Conservation (phyloP, 2,113 vertebrate species). For the Syngnathus floridae region DNA sequence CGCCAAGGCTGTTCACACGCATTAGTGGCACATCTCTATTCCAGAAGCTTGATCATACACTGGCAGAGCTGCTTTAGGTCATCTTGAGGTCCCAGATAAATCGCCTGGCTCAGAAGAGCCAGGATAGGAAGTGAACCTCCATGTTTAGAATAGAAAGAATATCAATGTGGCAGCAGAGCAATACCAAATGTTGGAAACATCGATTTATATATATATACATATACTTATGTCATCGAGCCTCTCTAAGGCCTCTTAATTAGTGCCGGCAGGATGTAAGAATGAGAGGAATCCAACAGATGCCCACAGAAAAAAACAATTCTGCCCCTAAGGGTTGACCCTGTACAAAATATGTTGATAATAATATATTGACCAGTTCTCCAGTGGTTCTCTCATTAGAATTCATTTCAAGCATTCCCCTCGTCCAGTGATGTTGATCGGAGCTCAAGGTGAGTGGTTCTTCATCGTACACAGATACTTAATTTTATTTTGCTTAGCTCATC, state of each 20-base stretch:
- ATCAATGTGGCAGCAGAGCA: conserved; percentile 52
- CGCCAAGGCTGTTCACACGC: conserved; percentile 45
- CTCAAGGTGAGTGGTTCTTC: too few species aligned
- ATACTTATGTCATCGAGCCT: conserved; percentile 47
- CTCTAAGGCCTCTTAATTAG: conserved; percentile 49
- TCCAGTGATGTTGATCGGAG: too few species aligned
- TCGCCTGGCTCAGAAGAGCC: conserved; percentile 32
- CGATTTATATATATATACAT: conserved; percentile 36
- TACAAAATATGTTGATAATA: background rate
- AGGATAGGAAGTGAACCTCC: conserved; percentile 46
- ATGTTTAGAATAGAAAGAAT: conserved; percentile 58
- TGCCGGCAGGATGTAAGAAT: conserved; percentile 25
- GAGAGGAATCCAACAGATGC: conserved; percentile 28
- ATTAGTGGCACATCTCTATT: conserved; percentile 58
- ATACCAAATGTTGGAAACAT: conserved; percentile 53
- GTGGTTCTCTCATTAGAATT: too few species aligned
- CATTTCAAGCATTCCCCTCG: too few species aligned
- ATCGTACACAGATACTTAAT: background rate
- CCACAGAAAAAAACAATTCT: conserved; percentile 6
- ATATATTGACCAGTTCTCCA: background rate
- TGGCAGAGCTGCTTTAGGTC: conserved; percentile 35
- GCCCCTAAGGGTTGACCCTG: background rate
- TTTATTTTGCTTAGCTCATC: background rate
- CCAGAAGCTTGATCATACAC: conserved; percentile 54
- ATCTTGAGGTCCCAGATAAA: conserved; percentile 44